Conservation (phyloP, 2,888 invertebrate genomes). For the Hirtodrosophila cameraria region DNA sequence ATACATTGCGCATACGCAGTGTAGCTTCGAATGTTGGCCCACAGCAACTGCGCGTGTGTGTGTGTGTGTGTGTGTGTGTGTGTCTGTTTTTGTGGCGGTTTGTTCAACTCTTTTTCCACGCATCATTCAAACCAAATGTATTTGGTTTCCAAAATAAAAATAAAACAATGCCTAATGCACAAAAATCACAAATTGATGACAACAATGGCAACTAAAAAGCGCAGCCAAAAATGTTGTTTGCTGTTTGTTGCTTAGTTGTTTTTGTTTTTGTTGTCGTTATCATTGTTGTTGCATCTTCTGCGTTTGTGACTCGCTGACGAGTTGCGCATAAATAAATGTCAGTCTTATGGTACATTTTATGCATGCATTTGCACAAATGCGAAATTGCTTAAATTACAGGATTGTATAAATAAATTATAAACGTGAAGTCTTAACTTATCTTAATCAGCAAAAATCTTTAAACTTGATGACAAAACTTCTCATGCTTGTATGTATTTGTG, state of each 20-base stretch:
- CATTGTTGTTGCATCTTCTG: constrained; percentile 47
- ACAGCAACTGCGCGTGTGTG: constrained; percentile 1
- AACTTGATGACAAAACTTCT: constrained; percentile 2
- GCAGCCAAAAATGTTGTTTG: constrained; percentile 38
- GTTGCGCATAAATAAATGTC: constrained; percentile 67
- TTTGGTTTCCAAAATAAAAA: constrained; percentile 35
- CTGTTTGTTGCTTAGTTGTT: constrained; percentile 40
- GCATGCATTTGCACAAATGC: constrained; percentile 27
- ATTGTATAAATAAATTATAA: constrained; percentile 21
- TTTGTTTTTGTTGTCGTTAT: constrained; percentile 40
- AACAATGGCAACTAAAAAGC: constrained; percentile 39
- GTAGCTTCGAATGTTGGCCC: constrained; percentile 3
- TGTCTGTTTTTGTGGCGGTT: constrained; percentile 6
- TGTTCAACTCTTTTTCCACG: constrained; percentile 43
- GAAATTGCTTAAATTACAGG: constrained; percentile 45
- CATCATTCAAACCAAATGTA: constrained; percentile 55
- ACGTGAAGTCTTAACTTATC: constrained; percentile 5
- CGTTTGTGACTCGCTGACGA: constrained; percentile 54
- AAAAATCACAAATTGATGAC: constrained; percentile 55
- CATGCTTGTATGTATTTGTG: too few species aligned
- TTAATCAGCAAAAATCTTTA: constrained; percentile 2
- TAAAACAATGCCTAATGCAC: constrained; percentile 54
- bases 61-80: not conserved
- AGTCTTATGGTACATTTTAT: constrained; percentile 34
- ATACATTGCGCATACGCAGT: constrained; percentile 63